Base-by-base conservation (phyloP, 2,888 invertebrate species). In the Chouioia cunea region DNA sequence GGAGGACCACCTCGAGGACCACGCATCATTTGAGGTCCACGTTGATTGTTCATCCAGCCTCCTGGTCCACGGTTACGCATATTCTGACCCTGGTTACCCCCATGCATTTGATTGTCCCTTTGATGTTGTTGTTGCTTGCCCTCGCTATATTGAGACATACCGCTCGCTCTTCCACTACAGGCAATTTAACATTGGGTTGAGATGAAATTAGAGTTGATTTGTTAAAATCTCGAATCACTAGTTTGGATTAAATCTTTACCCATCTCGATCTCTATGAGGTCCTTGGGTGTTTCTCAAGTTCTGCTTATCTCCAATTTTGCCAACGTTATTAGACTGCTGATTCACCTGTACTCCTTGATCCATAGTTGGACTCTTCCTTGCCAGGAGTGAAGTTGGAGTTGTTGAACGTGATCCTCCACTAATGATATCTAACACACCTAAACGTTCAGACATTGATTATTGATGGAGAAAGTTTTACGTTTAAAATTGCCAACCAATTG, bases 351-450 rank as follows among this genome's bases (percentile, higher is more conserved):
- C 92, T 74, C 93, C 92, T 86, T 95, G 93, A 85, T 97, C 96
- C 77, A 91, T 90, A 1, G 95, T 94, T 63, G 95, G 94, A 78
- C 95, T 95, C 86, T 94, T 95, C 80, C 94, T 90, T 75, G 91
- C 91, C 73, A 88, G 78, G 47, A 89, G 87, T 73, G 93, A 91
- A 6, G 92, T 92, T 12, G 95, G 95, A 1, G 95, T 94, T 68
- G 92, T 92, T 64, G 94, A 93, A 66, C 95, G 90, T n/a, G 93
- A 94, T 72, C 90, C 90, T 70, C 91, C 91, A 73, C 91, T 90
- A 79, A 93, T 90, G 78, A 93, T 87, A 85, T 93, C 93, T 83
- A 92, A 85, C 88, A 93, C 91, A 76, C 85, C 85, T 85, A 64
- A 18, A 48, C 59, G 58, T 50, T 69, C 6, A 54, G 8, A 15